Evolutionary conservation across 2,113 vertebrate genomes (phyloP), one percentile per base, ranked within the genome.

Genomic region (Gymnarchus niloticus): DNA sequence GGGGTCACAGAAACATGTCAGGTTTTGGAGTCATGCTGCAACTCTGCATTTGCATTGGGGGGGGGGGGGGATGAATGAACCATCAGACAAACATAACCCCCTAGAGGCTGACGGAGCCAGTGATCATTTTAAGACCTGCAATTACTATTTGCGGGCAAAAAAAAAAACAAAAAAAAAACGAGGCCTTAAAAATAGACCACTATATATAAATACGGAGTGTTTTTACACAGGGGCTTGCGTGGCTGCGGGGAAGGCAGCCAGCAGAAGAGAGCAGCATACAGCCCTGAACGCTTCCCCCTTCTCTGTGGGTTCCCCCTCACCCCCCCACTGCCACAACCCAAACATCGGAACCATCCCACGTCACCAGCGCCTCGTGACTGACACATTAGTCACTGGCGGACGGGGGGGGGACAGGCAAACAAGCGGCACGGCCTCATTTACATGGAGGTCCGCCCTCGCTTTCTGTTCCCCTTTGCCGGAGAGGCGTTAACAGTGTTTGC

Each of bases 171-270:
- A 85, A 61, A 65, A 61, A 41, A 83, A 81, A 65, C 54, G 9
- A 61, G 78, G 56, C 37, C 78, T 65, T 86, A 86, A 86, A 86
- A 86, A 86, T 86, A 86, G 78, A 81, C 46, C 56, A 56, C 80
- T 86, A 86, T 83, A 82, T 86, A 83, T 85, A 85, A 82, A 73
- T 44, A 33, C 21, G 59, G 8, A 51, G 56, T 56, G 76, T 37
- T 69, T 85, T 54, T 81, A 86, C 77, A 82, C 14, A 65, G 37
- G 33, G 28, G 41, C 14, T 25, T 17, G 57, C 56, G 51, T 4
- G 54, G 19, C 44, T 41, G 51, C 12, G 41, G 19, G 69, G 37
- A 52, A 48, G 21, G 25, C 28, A 7, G 65, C 33, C 61, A 56
- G 51, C 1, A 49, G 49, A 4, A 25, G 51, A 0, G 19, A 44